A percentile compares a stretch with the other conserved stretches of the same genome.
phyloP scores from a whole-genome alignment of 2,113 vertebrate species.

The Colinus virginianus region DNA sequence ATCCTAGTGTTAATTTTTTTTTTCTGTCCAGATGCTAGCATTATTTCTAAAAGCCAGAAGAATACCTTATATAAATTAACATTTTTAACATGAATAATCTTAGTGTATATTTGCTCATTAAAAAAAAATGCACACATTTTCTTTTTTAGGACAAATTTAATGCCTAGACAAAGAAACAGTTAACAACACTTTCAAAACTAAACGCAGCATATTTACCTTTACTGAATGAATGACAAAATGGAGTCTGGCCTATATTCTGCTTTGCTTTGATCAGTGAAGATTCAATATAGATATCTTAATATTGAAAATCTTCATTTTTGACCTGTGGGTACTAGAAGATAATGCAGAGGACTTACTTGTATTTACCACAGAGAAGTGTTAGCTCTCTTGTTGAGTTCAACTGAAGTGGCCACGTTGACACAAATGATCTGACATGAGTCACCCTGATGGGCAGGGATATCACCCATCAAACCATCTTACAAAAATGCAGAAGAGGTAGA shows the following conservation, averaged over 20 bases:
- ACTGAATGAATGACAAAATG: not conserved
- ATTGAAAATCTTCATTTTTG: not conserved
- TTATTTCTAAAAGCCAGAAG: slow-evolving; percentile 35
- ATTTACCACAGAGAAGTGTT: not conserved
- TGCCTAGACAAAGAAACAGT: not conserved
- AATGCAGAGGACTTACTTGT: not conserved
- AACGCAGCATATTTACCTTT: not conserved
- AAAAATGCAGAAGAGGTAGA: not conserved
- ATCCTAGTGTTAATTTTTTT: not conserved
- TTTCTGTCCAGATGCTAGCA: slow-evolving; percentile 10
- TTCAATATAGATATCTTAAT: not conserved
- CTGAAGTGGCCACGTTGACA: not conserved
- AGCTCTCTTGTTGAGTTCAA: not conserved
- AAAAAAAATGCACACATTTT: not conserved
- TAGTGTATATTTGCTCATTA: not conserved
- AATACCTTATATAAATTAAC: slow-evolving; percentile 46
- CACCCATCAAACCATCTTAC: not conserved
- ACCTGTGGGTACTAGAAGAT: not conserved
- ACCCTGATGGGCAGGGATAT: not conserved
- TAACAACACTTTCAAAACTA: not conserved
- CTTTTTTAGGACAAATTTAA: not conserved
- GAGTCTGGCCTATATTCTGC: not conserved
- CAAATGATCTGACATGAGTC: not conserved
- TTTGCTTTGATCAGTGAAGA: not conserved
- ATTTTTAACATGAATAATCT: not conserved